Evolutionary conservation across 2,113 vertebrate species (phyloP), one percentile per base, ranked within the genome.

Genomic region (Furnarius figulus): DNA sequence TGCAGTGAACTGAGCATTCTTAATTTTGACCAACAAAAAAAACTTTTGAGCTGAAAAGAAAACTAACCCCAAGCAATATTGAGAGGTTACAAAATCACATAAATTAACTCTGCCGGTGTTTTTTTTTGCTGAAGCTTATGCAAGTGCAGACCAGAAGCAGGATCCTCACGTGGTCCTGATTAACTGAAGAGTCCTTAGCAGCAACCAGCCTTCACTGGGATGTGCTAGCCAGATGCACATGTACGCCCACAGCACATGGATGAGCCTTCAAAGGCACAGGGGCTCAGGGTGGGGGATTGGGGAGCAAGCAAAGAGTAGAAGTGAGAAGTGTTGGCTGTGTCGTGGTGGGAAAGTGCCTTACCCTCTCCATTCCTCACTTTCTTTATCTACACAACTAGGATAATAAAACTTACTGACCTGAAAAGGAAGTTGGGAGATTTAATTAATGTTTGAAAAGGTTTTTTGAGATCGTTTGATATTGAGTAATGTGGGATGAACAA

Each of bases 371-470:
- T 89, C 78, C 87, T 90, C 91, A 90, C 93, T 95, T 95, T 93
- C 92, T 88, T 87, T 72, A 46, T 63, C 83, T 84, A 15, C 58
- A 14, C 44, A 58, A 61, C 90, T 93, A 37, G 93, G 79, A 86
- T 90, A 95, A 96, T 94, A 96, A 95, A 97, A 96, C 91, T 91
- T 87, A 91, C 92, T 93, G 95, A 90, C 93, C 96, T 96, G 92
- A 95, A 96, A 96, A 92, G 82, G 83, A 90, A 96, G 92, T 96
- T 86, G 46, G 37, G 95, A 94, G 93, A 94, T 92, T 95, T 93
- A 96, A 97, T 96, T 97, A 96, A 94, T 86, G 88, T 92, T 74
- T 94, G 92, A 92, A 97, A 97, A 95, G 92, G 79, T 88, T 88
- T 87, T 70, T 79, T 35, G 90, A 94, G 95, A 95, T 94, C 0